Percentiles rank a stretch among this genome's conserved stretches.
Conservation (phyloP, 2,113 vertebrate species). For the Phyllostomus hastatus region DNA sequence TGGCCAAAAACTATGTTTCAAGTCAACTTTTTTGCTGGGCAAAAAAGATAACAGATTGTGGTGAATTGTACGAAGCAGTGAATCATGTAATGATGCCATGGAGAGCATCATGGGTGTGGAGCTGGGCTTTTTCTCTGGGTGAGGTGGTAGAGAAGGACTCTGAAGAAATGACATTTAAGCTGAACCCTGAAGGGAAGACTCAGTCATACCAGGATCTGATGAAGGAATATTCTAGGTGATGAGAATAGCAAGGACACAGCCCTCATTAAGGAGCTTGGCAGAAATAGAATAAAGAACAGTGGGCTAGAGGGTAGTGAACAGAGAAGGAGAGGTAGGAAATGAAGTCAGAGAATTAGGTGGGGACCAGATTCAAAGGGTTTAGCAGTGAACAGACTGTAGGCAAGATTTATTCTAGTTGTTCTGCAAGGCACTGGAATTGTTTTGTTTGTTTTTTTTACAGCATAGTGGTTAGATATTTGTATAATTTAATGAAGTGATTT, state of each 20-base stretch:
- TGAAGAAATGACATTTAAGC: too few relatives aligned
- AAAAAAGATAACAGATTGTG: background rate
- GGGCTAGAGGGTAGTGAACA: background rate
- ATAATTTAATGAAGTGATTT: background rate
- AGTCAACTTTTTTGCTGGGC: background rate
- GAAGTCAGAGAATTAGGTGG: background rate
- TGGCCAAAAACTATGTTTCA: background rate
- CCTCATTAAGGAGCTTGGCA: background rate
- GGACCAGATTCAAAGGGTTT: background rate
- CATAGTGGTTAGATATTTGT: background rate
- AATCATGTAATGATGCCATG: background rate
- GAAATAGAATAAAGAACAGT: background rate
- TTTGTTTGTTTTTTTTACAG: background rate
- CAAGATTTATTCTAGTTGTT: background rate
- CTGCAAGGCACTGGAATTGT: background rate
- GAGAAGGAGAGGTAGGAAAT: background rate
- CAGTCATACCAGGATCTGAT: background rate
- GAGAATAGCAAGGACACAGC: background rate
- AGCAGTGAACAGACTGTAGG: background rate
- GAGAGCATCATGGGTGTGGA: background rate
- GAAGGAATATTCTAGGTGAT: background rate
- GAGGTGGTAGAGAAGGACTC: background rate
- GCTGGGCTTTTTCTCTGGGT: background rate
- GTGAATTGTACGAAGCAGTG: background rate
- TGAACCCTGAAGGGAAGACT: background rate